Evolutionary conservation across 2,888 invertebrate species (phyloP).

Genomic region (Aphrophora alni): DNA sequence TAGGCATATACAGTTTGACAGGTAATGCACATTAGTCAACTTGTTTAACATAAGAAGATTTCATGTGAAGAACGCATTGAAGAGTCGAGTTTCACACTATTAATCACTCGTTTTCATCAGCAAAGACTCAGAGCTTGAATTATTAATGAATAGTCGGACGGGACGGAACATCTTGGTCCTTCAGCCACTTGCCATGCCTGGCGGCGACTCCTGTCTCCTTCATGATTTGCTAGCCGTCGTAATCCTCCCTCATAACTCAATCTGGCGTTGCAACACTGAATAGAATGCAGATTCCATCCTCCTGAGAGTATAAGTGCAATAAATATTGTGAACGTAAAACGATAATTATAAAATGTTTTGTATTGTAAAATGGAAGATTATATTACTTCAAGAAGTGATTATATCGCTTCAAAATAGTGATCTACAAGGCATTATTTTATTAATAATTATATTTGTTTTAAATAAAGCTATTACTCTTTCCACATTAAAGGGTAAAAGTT

Average conservation of each 20-base stretch:
- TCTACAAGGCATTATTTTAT: too few species aligned
- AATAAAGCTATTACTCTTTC: too few species aligned
- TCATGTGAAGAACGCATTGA: neutral
- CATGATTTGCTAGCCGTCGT: constrained; percentile 1
- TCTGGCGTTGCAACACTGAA: neutral
- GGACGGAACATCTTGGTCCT: neutral
- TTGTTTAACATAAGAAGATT: neutral
- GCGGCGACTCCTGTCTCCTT: neutral
- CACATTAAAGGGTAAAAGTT: too few species aligned
- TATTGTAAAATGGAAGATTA: neutral
- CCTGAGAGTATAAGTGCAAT: too few species aligned
- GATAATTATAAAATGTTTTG: too few species aligned
- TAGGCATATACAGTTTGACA: neutral
- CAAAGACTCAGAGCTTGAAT: neutral
- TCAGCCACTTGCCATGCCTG: neutral
- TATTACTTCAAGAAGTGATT: neutral
- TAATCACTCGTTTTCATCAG: neutral
- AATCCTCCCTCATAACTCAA: neutral
- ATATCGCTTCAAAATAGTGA: too few species aligned
- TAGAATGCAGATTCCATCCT: neutral
- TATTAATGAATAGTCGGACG: neutral
- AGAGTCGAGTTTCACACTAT: neutral
- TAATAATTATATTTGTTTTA: too few species aligned
- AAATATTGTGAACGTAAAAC: too few species aligned
- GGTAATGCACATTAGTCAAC: neutral